Percentiles rank a stretch among this genome's conserved stretches.
phyloP scores from a whole-genome alignment of 2,888 invertebrate species.

The Temnothorax unifasciatus region DNA sequence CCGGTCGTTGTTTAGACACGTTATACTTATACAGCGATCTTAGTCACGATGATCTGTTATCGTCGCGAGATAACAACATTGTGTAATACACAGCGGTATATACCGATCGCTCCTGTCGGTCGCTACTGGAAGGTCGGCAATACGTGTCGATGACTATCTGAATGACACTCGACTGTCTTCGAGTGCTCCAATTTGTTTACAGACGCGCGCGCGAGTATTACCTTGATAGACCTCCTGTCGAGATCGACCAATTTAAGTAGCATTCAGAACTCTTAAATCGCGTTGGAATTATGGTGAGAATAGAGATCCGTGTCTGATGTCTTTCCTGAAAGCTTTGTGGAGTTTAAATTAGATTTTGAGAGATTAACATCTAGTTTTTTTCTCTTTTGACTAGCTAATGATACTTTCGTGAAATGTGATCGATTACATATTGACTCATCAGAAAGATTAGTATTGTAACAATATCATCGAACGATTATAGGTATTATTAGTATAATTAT shows the following conservation, averaged over 20 bases:
- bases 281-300: constrained; percentile 4
- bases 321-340: neutral
- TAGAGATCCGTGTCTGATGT: neutral
- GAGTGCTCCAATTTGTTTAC: constrained; percentile 76
- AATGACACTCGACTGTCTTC: constrained; percentile 77
- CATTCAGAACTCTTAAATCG: constrained; percentile 69
- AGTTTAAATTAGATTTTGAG: constrained; percentile 10
- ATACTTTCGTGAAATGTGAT: neutral
- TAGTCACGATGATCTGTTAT: constrained; percentile 70
- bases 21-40: constrained; percentile 63
- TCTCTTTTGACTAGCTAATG: neutral
- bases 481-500: constrained; percentile 6
- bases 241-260: constrained; percentile 67
- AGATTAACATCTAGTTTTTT: constrained; percentile 8
- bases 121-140: constrained; percentile 64
- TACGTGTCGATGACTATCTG: constrained; percentile 76
- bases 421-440: neutral
- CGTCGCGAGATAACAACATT: constrained; percentile 66
- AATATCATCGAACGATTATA: constrained; percentile 1
- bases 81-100: constrained; percentile 59
- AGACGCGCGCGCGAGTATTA: constrained; percentile 65
- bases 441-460: constrained; percentile 3
- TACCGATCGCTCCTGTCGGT: constrained; percentile 57
- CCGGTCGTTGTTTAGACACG: constrained; percentile 63
- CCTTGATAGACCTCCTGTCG: constrained; percentile 71